Percentiles rank a stretch among this genome's conserved stretches.
These are phyloP conservation scores for Larimichthys polyactis DNA, from an alignment of 2,113 vertebrate species.

Conservation along the genomic window DNA sequence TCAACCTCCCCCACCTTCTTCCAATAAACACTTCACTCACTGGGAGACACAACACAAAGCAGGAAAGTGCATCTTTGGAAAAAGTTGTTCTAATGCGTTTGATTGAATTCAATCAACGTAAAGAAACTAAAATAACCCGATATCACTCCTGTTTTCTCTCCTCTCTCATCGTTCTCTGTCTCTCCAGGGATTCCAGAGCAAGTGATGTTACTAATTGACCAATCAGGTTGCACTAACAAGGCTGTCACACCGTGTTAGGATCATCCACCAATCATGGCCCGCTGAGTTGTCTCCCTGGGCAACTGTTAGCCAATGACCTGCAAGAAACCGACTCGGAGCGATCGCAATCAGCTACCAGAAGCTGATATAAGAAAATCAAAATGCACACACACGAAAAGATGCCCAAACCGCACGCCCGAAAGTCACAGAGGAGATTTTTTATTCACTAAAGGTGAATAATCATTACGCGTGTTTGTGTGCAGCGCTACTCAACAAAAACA, in stretches of 20 bases:
- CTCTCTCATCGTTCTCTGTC: background rate
- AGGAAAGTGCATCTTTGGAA: background rate
- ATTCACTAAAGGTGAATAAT: too few species aligned
- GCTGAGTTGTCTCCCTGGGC: conserved; percentile 79
- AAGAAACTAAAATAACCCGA: conserved; percentile 31
- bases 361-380: conserved; percentile 47
- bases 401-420: conserved; percentile 31
- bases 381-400: conserved; percentile 38
- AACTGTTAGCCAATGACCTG: conserved; percentile 84
- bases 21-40: background rate
- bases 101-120: conserved; percentile 7
- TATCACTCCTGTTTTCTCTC: background rate
- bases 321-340: conserved; percentile 73
- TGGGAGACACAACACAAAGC: conserved; percentile 7
- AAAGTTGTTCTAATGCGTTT: conserved; percentile 11
- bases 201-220: conserved; percentile 83
- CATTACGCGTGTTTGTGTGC: conserved; percentile 14
- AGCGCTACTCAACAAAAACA: conserved; percentile 62
- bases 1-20: background rate
- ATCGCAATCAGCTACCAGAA: conserved; percentile 67
- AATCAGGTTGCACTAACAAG: conserved; percentile 85
- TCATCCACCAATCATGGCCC: conserved; percentile 74
- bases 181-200: conserved; percentile 60
- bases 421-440: conserved; percentile 26
- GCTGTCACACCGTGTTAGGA: conserved; percentile 78